phyloP scores from a whole-genome alignment of 2,113 vertebrate species.

The Crotalus tigris region DNA sequence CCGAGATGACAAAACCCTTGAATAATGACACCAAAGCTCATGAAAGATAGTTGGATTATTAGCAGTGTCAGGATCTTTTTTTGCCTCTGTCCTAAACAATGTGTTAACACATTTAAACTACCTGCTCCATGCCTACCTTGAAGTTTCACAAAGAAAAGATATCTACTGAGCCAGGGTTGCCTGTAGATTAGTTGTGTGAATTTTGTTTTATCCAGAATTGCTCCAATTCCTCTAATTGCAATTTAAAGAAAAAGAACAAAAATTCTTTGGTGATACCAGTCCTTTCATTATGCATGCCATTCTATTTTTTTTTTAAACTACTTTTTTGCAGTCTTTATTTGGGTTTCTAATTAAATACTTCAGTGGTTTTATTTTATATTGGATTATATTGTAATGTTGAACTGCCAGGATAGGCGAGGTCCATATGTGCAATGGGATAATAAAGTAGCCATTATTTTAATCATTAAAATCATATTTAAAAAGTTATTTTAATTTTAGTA shows the following conservation, averaged over 20 bases:
- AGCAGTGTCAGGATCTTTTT: background rate
- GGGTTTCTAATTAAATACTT: background rate
- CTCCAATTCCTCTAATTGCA: background rate
- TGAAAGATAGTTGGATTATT: background rate
- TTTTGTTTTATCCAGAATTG: background rate
- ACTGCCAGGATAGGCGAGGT: background rate
- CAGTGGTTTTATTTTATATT: background rate
- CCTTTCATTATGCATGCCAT: background rate
- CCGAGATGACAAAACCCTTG: background rate
- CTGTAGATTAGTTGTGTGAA: background rate
- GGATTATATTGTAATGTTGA: background rate
- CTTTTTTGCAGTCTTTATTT: background rate
- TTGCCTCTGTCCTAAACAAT: background rate
- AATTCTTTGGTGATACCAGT: background rate
- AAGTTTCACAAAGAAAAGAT: background rate
- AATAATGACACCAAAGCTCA: background rate
- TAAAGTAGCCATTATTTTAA: background rate
- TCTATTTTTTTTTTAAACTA: background rate
- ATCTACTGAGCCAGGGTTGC: background rate
- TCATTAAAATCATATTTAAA: background rate
- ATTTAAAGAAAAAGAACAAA: background rate
- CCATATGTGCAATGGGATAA: background rate
- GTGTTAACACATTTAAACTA: background rate
- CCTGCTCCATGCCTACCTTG: background rate
- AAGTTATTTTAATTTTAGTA: background rate